Conservation (phyloP, 1,140 invertebrate genomes). For the Reticulitermes speratus region DNA sequence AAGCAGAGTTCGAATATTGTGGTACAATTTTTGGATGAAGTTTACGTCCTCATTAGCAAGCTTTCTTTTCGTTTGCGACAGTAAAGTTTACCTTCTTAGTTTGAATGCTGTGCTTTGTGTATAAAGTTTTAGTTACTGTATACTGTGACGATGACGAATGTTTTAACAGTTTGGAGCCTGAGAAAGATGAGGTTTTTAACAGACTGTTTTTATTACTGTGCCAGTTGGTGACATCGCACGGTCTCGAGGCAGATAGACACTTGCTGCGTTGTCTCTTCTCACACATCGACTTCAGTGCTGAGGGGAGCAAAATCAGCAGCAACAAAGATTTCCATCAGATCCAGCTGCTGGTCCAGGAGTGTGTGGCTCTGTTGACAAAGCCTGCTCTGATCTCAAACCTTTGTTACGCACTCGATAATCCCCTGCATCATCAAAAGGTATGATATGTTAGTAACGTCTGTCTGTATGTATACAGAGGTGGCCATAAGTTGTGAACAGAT, state of each 20-base stretch:
- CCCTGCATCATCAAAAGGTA: constrained; percentile 56
- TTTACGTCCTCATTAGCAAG: no score
- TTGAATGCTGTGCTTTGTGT: no score
- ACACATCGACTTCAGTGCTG: constrained; percentile 59
- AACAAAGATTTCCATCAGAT: constrained; percentile 51
- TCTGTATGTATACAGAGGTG: no score
- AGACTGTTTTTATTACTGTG: constrained; percentile 31
- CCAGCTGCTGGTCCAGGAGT: constrained; percentile 74
- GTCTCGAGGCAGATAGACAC: constrained; percentile 85
- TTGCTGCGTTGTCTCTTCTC: constrained; percentile 84
- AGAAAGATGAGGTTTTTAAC: no score
- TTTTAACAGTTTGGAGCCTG: no score
- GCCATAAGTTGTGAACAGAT: no score
- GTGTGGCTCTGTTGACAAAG: constrained; percentile 67
- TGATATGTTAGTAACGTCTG: background rate
- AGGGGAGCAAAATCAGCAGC: constrained; percentile 48
- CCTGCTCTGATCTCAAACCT: constrained; percentile 72
- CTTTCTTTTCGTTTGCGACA: no score
- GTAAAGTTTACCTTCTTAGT: no score
- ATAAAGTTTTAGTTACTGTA: no score
- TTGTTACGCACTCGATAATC: constrained; percentile 76
- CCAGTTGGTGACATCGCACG: constrained; percentile 76
- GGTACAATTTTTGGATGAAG: no score
- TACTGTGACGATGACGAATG: no score
- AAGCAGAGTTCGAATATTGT: no score